These are phyloP conservation scores for Leptinotarsa rubiginosa DNA, from an alignment of 2,888 invertebrate genomes.

Conservation along the genomic window DNA sequence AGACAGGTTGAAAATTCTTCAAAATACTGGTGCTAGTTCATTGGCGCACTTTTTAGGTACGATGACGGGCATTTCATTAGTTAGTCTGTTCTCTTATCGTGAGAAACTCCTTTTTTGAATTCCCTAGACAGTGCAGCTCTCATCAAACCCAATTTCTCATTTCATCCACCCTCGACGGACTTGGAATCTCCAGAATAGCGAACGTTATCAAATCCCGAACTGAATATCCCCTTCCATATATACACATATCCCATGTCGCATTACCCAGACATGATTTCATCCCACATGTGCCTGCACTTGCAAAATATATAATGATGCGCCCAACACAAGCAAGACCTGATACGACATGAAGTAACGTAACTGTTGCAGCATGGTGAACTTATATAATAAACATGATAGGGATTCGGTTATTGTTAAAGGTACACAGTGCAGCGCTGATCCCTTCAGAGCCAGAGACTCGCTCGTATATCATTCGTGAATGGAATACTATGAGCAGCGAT, in stretches of 20 bases:
- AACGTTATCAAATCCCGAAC: background rate
- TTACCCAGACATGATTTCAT: background rate
- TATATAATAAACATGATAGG: conserved; percentile 33
- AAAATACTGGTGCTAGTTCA: too few relatives aligned
- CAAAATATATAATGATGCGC: background rate
- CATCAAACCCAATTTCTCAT: too few relatives aligned
- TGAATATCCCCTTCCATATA: background rate
- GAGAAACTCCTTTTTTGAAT: too few relatives aligned
- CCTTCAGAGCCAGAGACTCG: conserved; percentile 42
- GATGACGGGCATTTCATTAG: too few relatives aligned
- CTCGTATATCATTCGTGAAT: conserved; percentile 58
- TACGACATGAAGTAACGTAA: conserved; percentile 4
- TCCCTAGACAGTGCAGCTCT: too few relatives aligned
- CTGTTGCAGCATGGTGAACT: conserved; percentile 32
- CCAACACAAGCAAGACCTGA: background rate
- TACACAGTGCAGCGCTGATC: conserved; percentile 39
- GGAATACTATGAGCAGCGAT: conserved; percentile 58
- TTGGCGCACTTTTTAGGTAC: too few relatives aligned
- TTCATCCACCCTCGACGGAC: too few relatives aligned
- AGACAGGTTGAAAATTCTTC: too few relatives aligned
- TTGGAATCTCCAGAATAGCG: too few relatives aligned
- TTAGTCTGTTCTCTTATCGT: too few relatives aligned
- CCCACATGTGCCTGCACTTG: background rate
- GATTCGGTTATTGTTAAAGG: conserved; percentile 44
- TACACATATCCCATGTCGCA: background rate